phyloP scores from a whole-genome alignment of 2,797 vertebrate species.

The Crenuchus spilurus region DNA sequence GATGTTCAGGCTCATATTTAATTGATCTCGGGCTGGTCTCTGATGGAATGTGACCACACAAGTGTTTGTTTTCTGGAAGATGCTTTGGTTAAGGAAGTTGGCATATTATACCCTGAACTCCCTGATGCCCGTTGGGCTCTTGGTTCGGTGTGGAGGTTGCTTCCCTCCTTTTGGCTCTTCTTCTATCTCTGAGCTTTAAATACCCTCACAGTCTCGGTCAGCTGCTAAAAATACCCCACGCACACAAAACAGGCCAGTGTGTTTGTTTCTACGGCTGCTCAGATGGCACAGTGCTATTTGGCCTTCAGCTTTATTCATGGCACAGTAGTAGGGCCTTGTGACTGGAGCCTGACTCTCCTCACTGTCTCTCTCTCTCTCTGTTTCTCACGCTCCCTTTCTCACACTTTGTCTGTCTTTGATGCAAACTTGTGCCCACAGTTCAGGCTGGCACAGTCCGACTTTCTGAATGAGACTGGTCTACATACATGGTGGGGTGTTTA shows the following conservation, averaged over 20 bases:
- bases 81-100: no score
- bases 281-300: background rate
- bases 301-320: background rate
- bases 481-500: background rate
- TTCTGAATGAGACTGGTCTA: background rate
- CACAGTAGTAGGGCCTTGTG: background rate
- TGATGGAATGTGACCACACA: no score
- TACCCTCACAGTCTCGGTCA: background rate
- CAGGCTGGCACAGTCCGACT: background rate
- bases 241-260: background rate
- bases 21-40: no score
- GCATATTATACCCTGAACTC: no score
- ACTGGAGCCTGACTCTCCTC: background rate
- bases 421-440: background rate
- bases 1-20: no score
- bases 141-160: background rate
- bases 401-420: background rate
- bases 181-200: background rate
- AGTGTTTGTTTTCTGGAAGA: no score
- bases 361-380: background rate
- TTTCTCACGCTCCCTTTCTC: background rate
- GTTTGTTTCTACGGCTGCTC: background rate
- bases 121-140: constrained; percentile 32
- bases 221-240: background rate
- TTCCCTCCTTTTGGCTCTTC: background rate